These are phyloP conservation scores for Heterotis niloticus DNA, from an alignment of 2,113 vertebrate genomes.

Conservation along the genomic window DNA sequence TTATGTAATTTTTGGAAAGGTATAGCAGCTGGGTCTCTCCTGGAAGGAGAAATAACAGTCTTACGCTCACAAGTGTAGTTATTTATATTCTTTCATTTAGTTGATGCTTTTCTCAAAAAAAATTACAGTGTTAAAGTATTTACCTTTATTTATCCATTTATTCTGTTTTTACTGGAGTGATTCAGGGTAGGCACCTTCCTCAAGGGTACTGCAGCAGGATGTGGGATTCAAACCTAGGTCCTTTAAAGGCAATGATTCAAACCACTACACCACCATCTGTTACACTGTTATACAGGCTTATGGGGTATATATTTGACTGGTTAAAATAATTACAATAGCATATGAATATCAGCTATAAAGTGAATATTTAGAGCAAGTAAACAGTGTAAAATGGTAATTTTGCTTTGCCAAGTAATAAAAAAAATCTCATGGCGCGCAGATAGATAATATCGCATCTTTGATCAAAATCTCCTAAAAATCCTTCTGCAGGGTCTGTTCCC, in stretches of 20 bases:
- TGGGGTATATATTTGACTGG: not conserved
- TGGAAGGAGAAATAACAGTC: too few relatives aligned
- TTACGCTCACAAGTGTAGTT: too few relatives aligned
- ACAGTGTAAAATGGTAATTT: not conserved
- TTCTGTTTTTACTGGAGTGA: too few relatives aligned
- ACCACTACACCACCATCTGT: not conserved
- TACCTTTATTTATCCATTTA: too few relatives aligned
- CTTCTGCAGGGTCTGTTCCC: not conserved
- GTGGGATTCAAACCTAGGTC: too few relatives aligned
- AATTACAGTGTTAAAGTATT: too few relatives aligned
- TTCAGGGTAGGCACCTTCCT: too few relatives aligned
- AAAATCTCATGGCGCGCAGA: not conserved
- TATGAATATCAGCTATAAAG: not conserved
- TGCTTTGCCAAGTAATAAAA: not conserved
- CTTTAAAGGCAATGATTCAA: not conserved
- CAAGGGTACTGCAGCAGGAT: too few relatives aligned
- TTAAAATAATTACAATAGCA: not conserved
- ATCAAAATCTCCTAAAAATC: slow-evolving; percentile 19
- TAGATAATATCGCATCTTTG: slow-evolving; percentile 9
- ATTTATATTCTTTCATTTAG: too few relatives aligned
- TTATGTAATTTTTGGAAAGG: too few relatives aligned
- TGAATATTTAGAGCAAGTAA: not conserved
- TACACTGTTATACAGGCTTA: not conserved
- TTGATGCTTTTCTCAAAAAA: too few relatives aligned
- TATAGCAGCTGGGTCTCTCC: too few relatives aligned